Conservation (phyloP, 1,140 invertebrate genomes). For the Dermatophagoides farinae region DNA sequence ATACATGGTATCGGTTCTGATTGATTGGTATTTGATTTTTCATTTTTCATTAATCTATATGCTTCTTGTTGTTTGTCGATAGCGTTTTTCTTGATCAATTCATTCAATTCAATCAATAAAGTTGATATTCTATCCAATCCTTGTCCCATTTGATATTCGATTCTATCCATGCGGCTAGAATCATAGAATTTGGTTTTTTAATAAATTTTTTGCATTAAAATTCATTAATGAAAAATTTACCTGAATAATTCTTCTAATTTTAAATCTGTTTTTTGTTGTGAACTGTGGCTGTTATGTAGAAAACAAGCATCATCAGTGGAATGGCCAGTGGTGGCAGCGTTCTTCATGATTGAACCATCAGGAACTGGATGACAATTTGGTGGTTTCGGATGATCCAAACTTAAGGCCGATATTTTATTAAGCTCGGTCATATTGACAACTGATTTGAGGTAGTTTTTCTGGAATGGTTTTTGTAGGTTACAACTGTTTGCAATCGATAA, state of each 20-base stretch:
- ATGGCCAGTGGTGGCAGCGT: too few relatives aligned
- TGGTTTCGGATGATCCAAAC: background rate
- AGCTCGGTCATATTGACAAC: background rate
- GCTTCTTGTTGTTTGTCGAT: background rate
- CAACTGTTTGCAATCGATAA: background rate
- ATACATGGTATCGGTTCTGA: slow-evolving; percentile 4
- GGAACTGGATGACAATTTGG: too few relatives aligned
- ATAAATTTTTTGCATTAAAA: too few relatives aligned
- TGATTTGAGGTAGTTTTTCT: background rate
- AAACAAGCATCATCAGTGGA: too few relatives aligned
- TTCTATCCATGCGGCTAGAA: background rate
- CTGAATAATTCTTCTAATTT: too few relatives aligned
- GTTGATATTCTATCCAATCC: background rate
- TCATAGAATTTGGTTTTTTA: too few relatives aligned
- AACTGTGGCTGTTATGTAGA: too few relatives aligned
- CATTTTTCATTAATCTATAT: too few relatives aligned
- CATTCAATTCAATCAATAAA: background rate
- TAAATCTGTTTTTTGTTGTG: too few relatives aligned
- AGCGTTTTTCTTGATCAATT: background rate
- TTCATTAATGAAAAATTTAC: too few relatives aligned
- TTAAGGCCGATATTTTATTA: background rate
- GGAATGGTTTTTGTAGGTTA: background rate
- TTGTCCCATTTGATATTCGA: background rate
- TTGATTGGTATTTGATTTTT: background rate
- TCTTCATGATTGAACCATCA: background rate